These are phyloP conservation scores for Cliona cf. orientalis DNA, from an alignment of 37 sponge, comb jelly and placozoan species.

Conservation along the genomic window DNA sequence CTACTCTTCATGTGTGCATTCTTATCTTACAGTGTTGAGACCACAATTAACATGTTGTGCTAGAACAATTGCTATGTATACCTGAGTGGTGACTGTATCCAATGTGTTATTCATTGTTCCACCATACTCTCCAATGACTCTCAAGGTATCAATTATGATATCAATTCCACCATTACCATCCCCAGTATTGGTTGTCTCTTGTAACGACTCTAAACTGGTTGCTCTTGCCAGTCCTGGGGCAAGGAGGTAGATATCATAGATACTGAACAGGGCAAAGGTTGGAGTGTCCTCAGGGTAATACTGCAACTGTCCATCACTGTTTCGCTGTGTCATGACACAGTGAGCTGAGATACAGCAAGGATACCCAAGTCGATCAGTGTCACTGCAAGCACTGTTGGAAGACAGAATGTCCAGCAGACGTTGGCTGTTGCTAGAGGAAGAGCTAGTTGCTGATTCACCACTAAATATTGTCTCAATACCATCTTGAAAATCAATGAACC, in stretches of 20 bases:
- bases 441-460: neutral
- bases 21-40: too few relatives aligned
- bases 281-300: slow-evolving; percentile 48
- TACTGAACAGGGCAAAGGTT: slow-evolving; percentile 42
- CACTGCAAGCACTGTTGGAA: slow-evolving; percentile 18
- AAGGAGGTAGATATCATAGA: slow-evolving; percentile 81
- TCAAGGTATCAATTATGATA: slow-evolving; percentile 4
- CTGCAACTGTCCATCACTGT: neutral
- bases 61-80: too few relatives aligned
- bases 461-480: slow-evolving; percentile 2
- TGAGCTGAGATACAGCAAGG: slow-evolving; percentile 82
- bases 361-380: slow-evolving; percentile 21
- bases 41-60: too few relatives aligned
- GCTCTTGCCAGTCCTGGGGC: slow-evolving; percentile 6
- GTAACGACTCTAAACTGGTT: neutral
- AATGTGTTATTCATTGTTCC: slow-evolving; percentile 90
- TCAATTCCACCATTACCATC: neutral
- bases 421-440: neutral
- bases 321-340: slow-evolving; percentile 57
- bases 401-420: neutral
- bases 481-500: slow-evolving; percentile 89
- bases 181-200: neutral
- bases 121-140: slow-evolving; percentile 71
- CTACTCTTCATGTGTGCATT: too few relatives aligned
- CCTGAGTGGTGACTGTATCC: too few relatives aligned